Base-by-base conservation (phyloP, 2,888 invertebrate species). In the Pilophorus perplexus region DNA sequence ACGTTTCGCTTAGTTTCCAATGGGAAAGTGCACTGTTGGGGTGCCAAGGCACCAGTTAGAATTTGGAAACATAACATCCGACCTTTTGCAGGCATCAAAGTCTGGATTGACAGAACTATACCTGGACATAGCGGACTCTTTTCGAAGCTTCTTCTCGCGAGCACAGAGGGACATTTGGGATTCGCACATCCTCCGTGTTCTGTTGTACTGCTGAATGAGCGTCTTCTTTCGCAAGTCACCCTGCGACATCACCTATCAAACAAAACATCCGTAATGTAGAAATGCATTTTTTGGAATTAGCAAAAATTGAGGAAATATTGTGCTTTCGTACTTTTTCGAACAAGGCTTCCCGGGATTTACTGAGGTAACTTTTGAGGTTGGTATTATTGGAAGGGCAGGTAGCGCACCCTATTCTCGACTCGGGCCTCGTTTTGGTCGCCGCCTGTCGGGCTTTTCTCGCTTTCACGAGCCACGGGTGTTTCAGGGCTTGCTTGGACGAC, bases 401-500 rank as follows among this genome's bases (percentile, higher is more conserved):
- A 2, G 72, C 69, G 50, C 73, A 73, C 1, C 73, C 73, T 5
- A 70, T 60, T 6, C 73, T 59, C 1, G 70, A 57, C 16, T 62
- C 66, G 3, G 64, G 50, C 48, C 68, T 59, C 44, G 44, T 28
- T n/a, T 46, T 60, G 38, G 55, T 38, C n/a, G 46, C 59, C 12
- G 64, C 67, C 4, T 66, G 67, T 38, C 64, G 42, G 0, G 64
- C 52, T 62, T 70, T 69, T 12, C 71, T 59, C n/a, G 71, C 69
- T 37, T 73, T 57, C 74, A 76, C 71, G 37, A 84, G 72, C 85
- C 84, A 85, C 4, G 82, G 80, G 75, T 84, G 84, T 40, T 79
- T 76, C 72, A 84, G 78, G 71, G 83, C 82, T 73, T 84, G 81
- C 67, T 80, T 79, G 22, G 83, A 82, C 64, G 81, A 79, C 77